Evolutionary conservation across 2,888 invertebrate genomes (phyloP).

Genomic region (Lymantria monacha): DNA sequence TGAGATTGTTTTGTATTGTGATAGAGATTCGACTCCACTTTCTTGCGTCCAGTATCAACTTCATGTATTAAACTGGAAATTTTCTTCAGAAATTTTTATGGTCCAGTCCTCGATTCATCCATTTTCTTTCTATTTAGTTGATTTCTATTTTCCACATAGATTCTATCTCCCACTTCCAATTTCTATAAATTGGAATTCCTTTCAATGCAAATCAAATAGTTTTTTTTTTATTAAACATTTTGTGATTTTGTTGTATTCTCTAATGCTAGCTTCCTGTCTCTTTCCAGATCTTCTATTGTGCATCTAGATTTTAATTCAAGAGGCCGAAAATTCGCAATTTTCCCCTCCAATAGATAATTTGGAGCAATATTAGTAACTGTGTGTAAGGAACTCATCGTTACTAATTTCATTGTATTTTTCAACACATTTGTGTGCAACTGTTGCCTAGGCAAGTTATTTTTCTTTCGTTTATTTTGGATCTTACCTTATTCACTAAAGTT

Average conservation of each 20-base stretch:
- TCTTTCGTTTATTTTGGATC: neutral
- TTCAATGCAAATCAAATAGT: constrained; percentile 11
- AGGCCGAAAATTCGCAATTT: constrained; percentile 19
- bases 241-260: constrained; percentile 12
- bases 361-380: constrained; percentile 34
- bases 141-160: constrained; percentile 27
- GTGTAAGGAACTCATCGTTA: too few relatives aligned
- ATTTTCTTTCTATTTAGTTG: constrained; percentile 28
- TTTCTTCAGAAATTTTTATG: constrained; percentile 22
- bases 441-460: neutral
- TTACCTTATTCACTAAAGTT: neutral
- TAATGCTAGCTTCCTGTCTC: constrained; percentile 25
- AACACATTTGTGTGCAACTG: neutral
- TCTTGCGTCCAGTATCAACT: constrained; percentile 25
- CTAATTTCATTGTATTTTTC: constrained; percentile 2
- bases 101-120: constrained; percentile 33
- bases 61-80: constrained; percentile 32
- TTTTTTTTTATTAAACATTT: constrained; percentile 25
- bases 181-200: too few relatives aligned
- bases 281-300: constrained; percentile 10
- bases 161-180: constrained; percentile 18
- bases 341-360: constrained; percentile 32
- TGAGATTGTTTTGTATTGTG: neutral
- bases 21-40: constrained; percentile 12
- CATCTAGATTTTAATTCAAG: constrained; percentile 11